Percentiles rank a stretch among this genome's conserved stretches.
Conservation (phyloP, 1,140 invertebrate genomes). For the Magallana gigas region DNA sequence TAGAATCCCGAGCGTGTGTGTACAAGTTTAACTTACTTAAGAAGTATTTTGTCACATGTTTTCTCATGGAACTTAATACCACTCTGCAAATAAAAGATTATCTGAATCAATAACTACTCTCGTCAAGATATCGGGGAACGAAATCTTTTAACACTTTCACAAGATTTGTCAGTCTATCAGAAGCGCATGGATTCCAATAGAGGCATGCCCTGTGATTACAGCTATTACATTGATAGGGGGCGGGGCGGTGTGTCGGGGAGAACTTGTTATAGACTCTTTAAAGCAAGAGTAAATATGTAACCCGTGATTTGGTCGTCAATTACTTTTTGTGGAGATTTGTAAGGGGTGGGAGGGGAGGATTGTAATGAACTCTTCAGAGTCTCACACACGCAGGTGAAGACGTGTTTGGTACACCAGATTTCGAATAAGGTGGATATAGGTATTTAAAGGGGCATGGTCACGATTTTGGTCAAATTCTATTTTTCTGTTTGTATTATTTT, state of each 20-base stretch:
- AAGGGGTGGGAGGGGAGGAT: not conserved
- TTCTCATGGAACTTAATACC: conserved; percentile 6
- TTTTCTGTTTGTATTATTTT: no score
- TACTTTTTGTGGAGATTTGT: not conserved
- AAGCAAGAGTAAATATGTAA: not conserved
- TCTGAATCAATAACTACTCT: conserved; percentile 8
- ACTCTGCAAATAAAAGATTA: not conserved
- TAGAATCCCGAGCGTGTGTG: not conserved
- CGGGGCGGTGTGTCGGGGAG: not conserved
- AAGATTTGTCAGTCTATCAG: not conserved
- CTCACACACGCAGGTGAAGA: no score
- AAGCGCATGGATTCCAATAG: not conserved
- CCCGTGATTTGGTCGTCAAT: not conserved
- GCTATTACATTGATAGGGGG: not conserved
- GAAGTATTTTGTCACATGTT: not conserved
- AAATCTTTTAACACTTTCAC: conserved; percentile 31
- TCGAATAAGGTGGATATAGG: no score
- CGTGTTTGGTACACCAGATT: no score
- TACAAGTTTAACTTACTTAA: not conserved
- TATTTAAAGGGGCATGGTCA: no score
- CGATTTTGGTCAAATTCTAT: no score
- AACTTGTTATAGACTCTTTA: not conserved
- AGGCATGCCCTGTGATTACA: not conserved
- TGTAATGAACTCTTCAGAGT: no score
- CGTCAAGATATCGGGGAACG: not conserved